Conservation (phyloP, 2,113 vertebrate genomes). For the Polypterus senegalus region DNA sequence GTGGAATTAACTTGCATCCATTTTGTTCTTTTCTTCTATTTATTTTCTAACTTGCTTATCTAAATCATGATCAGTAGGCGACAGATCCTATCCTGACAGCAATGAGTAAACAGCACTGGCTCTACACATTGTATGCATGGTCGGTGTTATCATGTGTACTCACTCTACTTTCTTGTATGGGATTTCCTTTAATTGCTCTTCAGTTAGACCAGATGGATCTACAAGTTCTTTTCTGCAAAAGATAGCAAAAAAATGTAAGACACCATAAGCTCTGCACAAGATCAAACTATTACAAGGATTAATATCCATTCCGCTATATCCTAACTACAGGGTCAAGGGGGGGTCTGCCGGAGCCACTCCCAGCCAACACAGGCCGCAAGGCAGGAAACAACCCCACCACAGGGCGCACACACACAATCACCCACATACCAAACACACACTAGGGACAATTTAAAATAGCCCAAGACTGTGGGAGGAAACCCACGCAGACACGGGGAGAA, state of each 20-base stretch:
- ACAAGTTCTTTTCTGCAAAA: constrained; percentile 67
- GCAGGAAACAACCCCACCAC: neutral
- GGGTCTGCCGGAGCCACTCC: constrained; percentile 1
- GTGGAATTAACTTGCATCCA: no score
- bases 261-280: neutral
- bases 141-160: constrained; percentile 27
- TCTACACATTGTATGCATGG: no score
- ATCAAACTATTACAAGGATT: neutral
- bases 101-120: no score
- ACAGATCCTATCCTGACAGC: no score
- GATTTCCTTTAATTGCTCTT: constrained; percentile 80
- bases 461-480: no score
- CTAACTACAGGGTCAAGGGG: neutral
- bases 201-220: constrained; percentile 68
- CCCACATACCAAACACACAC: no score
- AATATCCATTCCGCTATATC: neutral
- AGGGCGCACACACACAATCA: neutral
- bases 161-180: constrained; percentile 81
- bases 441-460: no score
- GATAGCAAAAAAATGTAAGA: constrained; percentile 8
- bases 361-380: neutral
- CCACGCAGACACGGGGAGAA: no score
- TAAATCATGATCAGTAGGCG: no score
- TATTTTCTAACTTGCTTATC: no score
- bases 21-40: no score